Evolutionary conservation across 2,113 vertebrate genomes (phyloP).

Genomic region (Actinemys pallida): DNA sequence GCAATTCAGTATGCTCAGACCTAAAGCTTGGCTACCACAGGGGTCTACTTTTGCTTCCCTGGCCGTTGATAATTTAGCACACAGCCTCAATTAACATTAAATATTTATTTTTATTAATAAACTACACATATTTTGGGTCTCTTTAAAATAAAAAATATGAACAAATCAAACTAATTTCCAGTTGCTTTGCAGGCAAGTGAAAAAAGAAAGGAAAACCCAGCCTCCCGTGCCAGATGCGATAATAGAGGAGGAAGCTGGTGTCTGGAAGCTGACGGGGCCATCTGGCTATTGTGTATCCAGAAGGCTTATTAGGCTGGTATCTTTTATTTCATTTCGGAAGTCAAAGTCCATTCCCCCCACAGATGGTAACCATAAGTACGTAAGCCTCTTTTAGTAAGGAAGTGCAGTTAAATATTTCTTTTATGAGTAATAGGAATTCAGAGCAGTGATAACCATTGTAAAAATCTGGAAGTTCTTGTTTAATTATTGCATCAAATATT

Average conservation of each 20-base stretch:
- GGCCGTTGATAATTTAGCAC: not conserved
- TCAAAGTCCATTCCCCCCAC: not conserved
- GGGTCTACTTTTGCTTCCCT: not conserved
- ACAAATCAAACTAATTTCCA: not conserved
- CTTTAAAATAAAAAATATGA: not conserved
- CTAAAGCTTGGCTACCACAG: not conserved
- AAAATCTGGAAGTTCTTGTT: not conserved
- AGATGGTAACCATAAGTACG: not conserved
- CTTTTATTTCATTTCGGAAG: not conserved
- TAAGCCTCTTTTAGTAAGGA: not conserved
- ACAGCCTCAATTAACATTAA: not conserved
- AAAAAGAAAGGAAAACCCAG: not conserved
- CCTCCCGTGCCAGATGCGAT: not conserved
- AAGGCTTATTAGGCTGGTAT: not conserved
- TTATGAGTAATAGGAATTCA: not conserved
- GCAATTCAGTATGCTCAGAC: not conserved
- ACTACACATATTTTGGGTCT: not conserved
- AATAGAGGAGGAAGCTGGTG: not conserved
- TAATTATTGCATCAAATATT: conserved; percentile 10
- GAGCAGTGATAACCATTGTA: not conserved
- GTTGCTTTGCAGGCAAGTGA: not conserved
- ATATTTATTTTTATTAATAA: not conserved
- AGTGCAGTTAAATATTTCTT: not conserved
- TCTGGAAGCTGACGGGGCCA: not conserved
- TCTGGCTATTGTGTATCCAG: not conserved